Evolutionary conservation across 2,113 vertebrate genomes (phyloP).

Genomic region (Hydrolagus affinis): DNA sequence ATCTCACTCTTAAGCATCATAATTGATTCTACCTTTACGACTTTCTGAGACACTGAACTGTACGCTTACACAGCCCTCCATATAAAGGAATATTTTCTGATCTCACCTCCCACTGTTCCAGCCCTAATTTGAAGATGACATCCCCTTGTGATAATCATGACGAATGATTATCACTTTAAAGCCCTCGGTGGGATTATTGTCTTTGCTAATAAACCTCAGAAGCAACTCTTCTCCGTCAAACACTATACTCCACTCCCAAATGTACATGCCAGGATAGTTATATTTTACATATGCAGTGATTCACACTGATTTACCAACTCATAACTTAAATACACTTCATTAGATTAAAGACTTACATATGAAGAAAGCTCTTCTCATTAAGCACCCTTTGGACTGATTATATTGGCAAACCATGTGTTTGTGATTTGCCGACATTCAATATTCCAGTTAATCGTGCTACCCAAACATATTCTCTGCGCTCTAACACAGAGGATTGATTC

Average conservation of each 20-base stretch:
- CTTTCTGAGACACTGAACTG: no score
- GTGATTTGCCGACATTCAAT: constrained; percentile 23
- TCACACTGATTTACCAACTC: background rate
- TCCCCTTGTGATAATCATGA: no score
- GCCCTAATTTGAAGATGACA: no score
- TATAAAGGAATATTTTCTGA: no score
- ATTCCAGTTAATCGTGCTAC: constrained; percentile 11
- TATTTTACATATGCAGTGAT: background rate
- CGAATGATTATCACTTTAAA: background rate
- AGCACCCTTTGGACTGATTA: background rate
- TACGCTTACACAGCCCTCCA: no score
- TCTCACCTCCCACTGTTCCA: no score
- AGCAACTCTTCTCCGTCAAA: background rate
- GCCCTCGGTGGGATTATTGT: background rate
- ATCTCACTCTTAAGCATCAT: no score
- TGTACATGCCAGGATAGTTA: background rate
- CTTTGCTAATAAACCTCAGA: constrained; percentile 1
- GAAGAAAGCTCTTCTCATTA: constrained; percentile 9
- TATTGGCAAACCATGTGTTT: background rate
- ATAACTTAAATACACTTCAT: constrained; percentile 13
- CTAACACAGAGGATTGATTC: background rate
- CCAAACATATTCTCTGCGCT: background rate
- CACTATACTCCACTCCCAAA: background rate
- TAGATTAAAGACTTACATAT: no score
- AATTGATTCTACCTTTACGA: no score